Conservation (phyloP, 1,140 invertebrate species). For the Aphelinus atriplicis region DNA sequence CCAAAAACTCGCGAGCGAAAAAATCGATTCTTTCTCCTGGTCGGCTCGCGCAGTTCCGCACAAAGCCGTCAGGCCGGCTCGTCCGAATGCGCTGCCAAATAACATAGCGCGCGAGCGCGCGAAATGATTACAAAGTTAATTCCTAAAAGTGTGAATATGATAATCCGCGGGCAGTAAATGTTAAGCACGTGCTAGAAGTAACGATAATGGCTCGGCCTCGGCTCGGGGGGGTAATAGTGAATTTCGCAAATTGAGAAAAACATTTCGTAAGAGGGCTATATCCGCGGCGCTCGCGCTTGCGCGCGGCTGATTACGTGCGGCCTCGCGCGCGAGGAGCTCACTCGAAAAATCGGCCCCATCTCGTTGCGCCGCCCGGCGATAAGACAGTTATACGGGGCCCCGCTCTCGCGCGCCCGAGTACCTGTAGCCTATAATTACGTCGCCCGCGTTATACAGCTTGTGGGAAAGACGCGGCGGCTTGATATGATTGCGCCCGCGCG, state of each 20-base stretch:
- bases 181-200: constrained; percentile 31
- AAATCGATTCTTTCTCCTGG: too few species aligned
- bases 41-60: too few species aligned
- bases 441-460: not conserved
- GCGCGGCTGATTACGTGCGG: too few species aligned
- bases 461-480: constrained; percentile 15
- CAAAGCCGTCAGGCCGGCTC: too few species aligned
- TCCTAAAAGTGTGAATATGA: constrained; percentile 29
- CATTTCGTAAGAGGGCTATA: constrained; percentile 24
- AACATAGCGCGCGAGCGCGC: not conserved
- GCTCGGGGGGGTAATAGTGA: constrained; percentile 6
- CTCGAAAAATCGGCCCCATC: too few species aligned
- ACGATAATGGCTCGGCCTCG: constrained; percentile 11
- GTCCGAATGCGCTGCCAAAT: not conserved
- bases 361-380: not conserved
- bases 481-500: not conserved
- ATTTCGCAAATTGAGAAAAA: constrained; percentile 38
- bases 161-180: constrained; percentile 28
- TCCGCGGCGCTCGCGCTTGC: too few species aligned
- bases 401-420: too few species aligned
- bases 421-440: constrained; percentile 28
- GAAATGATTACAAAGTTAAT: not conserved
- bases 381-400: constrained; percentile 5
- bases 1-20: too few species aligned
- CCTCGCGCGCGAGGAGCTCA: too few species aligned